Conservation (phyloP, 1,140 invertebrate species). For the Pseudomyrmex sp. region DNA sequence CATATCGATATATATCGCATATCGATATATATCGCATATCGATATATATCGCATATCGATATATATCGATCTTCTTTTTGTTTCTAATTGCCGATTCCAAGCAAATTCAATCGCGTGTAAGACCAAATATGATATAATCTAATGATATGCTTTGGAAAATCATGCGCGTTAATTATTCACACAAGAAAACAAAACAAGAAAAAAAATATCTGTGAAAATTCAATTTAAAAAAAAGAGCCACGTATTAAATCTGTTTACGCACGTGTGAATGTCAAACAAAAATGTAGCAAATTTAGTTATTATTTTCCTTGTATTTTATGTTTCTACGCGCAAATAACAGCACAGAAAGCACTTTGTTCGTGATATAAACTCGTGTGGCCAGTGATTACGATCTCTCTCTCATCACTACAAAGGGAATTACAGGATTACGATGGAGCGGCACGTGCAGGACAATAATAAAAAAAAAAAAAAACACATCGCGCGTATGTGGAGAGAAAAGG, state of each 20-base stretch:
- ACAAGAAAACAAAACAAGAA: no score
- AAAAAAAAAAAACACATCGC: conserved; percentile 32
- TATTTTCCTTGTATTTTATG: background rate
- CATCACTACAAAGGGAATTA: conserved; percentile 40
- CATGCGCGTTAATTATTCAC: background rate
- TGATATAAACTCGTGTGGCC: conserved; percentile 24
- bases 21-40: no score
- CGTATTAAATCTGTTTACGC: background rate
- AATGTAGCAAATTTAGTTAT: background rate
- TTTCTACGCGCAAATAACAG: conserved; percentile 27
- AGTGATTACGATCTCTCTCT: conserved; percentile 25
- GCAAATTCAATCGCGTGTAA: no score
- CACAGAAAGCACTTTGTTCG: background rate
- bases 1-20: no score
- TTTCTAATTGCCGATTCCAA: no score
- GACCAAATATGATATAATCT: no score
- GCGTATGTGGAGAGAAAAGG: background rate
- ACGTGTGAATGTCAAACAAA: background rate
- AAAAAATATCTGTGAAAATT: no score
- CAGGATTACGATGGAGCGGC: conserved; percentile 22
- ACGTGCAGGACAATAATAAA: conserved; percentile 22
- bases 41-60: no score
- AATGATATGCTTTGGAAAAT: no score
- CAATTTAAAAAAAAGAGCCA: background rate
- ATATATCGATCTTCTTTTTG: no score